Percentiles rank a stretch among this genome's conserved stretches.
Evolutionary conservation across 2,797 vertebrate species (phyloP).

Genomic region (Anguilla marmorata): DNA sequence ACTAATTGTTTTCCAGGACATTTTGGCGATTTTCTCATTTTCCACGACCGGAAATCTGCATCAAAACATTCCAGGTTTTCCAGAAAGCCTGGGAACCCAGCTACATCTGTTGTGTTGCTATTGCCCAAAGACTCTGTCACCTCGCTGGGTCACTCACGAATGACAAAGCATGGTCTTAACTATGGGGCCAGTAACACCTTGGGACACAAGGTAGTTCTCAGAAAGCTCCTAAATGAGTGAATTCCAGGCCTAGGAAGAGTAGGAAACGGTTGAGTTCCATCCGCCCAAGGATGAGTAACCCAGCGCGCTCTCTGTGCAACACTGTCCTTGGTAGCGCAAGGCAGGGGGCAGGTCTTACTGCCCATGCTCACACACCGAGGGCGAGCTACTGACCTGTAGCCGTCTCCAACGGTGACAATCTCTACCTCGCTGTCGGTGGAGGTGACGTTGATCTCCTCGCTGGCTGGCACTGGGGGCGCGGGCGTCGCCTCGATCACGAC

Average conservation of each 20-base stretch:
- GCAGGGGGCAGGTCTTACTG: not conserved
- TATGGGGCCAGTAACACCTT: not conserved
- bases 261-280: too few relatives aligned
- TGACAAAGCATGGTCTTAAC: not conserved
- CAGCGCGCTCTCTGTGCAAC: not conserved
- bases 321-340: not conserved
- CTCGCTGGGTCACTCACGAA: not conserved
- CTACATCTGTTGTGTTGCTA: not conserved
- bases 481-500: slow-evolving; percentile 97
- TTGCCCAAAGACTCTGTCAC: not conserved
- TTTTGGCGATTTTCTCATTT: too few relatives aligned
- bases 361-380: not conserved
- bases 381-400: slow-evolving; percentile 80
- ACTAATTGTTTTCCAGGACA: too few relatives aligned
- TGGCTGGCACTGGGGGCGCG: slow-evolving; percentile 87
- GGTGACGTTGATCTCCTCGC: slow-evolving; percentile 99
- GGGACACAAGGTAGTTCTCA: not conserved
- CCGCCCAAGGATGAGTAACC: not conserved
- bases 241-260: not conserved
- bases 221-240: not conserved
- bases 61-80: too few relatives aligned
- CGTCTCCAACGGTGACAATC: slow-evolving; percentile 96
- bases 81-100: too few relatives aligned
- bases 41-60: too few relatives aligned
- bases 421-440: slow-evolving; percentile 99